Base-by-base conservation (phyloP, 2,797 vertebrate species). In the Myotis planiceps region DNA sequence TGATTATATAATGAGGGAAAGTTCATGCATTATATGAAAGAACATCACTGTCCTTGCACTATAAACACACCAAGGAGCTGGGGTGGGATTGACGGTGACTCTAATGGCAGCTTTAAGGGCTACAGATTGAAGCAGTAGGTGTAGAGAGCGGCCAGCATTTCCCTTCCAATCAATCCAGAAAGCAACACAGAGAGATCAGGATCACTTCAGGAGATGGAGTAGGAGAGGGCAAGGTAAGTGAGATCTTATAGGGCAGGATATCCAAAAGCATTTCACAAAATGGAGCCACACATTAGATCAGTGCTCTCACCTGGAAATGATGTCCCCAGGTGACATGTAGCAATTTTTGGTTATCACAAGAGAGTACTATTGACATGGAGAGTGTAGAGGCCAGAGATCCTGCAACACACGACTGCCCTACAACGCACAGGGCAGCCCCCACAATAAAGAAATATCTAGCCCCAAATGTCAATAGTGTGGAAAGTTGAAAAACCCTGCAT, bases 211-310 rank as follows among this genome's bases (percentile, higher is more conserved):
- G 19, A 89, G 45, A 1, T 1, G 4, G 10, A 23, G 14, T 25
- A 60, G 5, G 2, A 39, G 39, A 68, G 16, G 34, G 10, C 15
- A 9, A 39, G 51, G 65, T 29, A 25, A 69, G 19, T 7, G 37
- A 90, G 39, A 45, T 18, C 29, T 29, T 9, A 9, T 0, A 55
- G n/a, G 18, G n/a, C 25, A 47, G 55, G 15, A 51, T 16, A 55
- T n/a, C 14, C 71, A 63, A 76, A 81, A 21, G 2, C 15, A 45
- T 25, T 3, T 6, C 14, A 6, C 8, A 21, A 42, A 69, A 49
- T 6, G 15, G 2, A 32, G 21, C 12, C 25, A 15, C 29, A 13
- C 9, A 0, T 63, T 49, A 29, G 69, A 10, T 9, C 1, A 0
- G 9, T 9, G 37, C 19, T n/a, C 16, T 86, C 79, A 9, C 6